phyloP scores from a whole-genome alignment of 2,888 invertebrate genomes.

The Athrips mouffetella region DNA sequence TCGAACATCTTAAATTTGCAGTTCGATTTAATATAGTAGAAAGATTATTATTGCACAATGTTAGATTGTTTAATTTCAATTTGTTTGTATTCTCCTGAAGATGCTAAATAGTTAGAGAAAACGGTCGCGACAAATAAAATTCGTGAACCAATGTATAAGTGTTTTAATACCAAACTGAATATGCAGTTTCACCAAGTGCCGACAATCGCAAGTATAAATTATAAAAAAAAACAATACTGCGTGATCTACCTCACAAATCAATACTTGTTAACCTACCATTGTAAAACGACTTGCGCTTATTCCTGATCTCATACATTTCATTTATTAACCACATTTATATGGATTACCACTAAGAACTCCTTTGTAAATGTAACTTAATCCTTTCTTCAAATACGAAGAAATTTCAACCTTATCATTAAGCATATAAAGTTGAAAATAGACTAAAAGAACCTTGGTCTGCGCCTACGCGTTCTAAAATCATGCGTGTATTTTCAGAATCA shows the following conservation, averaged over 20 bases:
- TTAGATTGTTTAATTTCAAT: too few species aligned
- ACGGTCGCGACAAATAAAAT: too few species aligned
- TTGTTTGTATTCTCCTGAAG: too few species aligned
- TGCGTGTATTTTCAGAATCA: slow-evolving; percentile 6
- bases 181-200: too few species aligned
- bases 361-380: slow-evolving; percentile 10
- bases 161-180: too few species aligned
- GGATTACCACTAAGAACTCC: slow-evolving; percentile 1
- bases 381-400: not conserved
- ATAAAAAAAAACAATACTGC: not conserved
- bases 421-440: not conserved
- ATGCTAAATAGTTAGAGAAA: too few species aligned
- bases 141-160: too few species aligned
- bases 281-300: not conserved
- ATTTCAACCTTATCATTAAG: not conserved
- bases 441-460: not conserved
- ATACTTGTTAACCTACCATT: slow-evolving; percentile 7
- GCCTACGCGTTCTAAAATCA: slow-evolving; percentile 7
- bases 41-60: too few species aligned
- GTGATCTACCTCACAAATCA: not conserved
- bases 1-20: too few species aligned
- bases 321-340: slow-evolving; percentile 8
- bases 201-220: not conserved
- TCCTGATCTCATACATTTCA: not conserved
- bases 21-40: too few species aligned